Conservation (phyloP, 2,113 vertebrate species). For the Rissa tridactyla region DNA sequence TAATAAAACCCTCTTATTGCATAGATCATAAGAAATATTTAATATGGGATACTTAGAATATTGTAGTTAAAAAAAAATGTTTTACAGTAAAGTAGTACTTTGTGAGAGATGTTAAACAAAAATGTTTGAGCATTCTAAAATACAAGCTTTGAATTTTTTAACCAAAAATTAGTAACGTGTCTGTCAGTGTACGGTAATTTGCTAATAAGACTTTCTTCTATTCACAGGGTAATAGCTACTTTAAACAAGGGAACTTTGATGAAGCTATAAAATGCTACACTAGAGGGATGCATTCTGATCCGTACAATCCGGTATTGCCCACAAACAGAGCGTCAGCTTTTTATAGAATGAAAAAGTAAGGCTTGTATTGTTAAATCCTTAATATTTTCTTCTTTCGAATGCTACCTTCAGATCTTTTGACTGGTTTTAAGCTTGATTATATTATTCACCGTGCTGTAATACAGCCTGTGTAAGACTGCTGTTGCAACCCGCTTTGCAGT, state of each 20-base stretch:
- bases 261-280: conserved; percentile 92
- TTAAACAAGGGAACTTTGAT: conserved; percentile 90
- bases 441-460: background rate
- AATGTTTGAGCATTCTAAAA: background rate
- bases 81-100: background rate
- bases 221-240: conserved; percentile 87
- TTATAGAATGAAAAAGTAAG: conserved; percentile 91
- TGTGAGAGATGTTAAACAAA: background rate
- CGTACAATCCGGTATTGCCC: conserved; percentile 88
- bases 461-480: background rate
- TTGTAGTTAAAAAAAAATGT: background rate
- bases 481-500: background rate
- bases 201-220: background rate
- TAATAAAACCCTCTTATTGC: background rate
- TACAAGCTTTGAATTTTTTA: background rate
- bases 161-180: background rate
- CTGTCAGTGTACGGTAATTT: background rate
- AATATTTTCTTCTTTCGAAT: background rate
- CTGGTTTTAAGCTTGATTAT: background rate
- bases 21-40: background rate
- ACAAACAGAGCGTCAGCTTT: conserved; percentile 92
- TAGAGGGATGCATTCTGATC: conserved; percentile 89
- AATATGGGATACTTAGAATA: background rate
- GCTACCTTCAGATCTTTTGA: background rate
- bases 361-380: background rate